A percentile compares a stretch with the other conserved stretches of the same genome.
Conservation (phyloP, 2,888 invertebrate species). For the Tiliacea aurago region DNA sequence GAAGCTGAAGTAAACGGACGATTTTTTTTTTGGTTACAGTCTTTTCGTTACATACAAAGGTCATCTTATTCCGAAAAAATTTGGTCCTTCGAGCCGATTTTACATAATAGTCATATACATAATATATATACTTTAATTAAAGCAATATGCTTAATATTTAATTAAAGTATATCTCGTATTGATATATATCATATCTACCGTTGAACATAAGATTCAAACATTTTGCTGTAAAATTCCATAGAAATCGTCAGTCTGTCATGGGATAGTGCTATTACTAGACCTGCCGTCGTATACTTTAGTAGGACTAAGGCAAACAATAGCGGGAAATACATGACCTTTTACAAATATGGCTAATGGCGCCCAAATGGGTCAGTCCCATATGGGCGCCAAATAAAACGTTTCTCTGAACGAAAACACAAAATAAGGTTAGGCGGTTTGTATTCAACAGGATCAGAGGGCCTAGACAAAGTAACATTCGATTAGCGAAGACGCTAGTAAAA, state of each 20-base stretch:
- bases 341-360: neutral
- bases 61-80: neutral
- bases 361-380: neutral
- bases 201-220: neutral
- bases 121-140: no score
- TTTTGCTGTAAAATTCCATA: neutral
- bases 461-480: no score
- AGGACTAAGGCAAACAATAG: neutral
- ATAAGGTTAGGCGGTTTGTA: neutral
- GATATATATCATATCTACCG: neutral
- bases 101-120: neutral
- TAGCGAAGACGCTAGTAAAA: no score
- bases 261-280: neutral
- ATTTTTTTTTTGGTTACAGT: no score
- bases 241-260: neutral
- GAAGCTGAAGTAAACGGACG: no score
- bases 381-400: neutral
- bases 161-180: neutral
- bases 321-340: neutral
- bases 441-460: neutral
- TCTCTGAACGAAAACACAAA: neutral
- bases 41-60: no score
- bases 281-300: neutral
- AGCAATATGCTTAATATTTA: neutral
- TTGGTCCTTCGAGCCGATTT: neutral